A percentile compares a stretch with the other conserved stretches of the same genome.
These are phyloP conservation scores for Calameuta idolon DNA, from an alignment of 2,888 invertebrate species.

Conservation along the genomic window DNA sequence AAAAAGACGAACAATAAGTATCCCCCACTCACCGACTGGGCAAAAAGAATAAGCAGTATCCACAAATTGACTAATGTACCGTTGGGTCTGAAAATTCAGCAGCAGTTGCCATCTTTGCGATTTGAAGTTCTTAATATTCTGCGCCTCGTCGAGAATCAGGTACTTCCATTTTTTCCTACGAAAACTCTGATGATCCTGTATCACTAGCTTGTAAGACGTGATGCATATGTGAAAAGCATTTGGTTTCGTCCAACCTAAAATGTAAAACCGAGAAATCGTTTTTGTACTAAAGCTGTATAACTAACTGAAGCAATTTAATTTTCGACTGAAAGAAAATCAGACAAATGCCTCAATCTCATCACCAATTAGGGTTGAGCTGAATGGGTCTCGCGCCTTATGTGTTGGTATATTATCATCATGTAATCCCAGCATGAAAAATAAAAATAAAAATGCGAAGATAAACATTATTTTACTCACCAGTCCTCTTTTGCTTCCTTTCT, in stretches of 20 bases:
- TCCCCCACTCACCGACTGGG: not conserved
- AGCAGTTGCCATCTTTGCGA: constrained; percentile 98
- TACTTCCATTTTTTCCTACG: constrained; percentile 98
- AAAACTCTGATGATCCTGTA: constrained; percentile 98
- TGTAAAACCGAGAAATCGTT: not conserved
- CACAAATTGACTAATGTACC: constrained; percentile 69
- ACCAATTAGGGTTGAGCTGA: constrained; percentile 14
- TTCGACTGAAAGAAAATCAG: constrained; percentile 4
- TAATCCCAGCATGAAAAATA: constrained; percentile 15
- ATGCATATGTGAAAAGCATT: constrained; percentile 99
- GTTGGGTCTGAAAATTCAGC: constrained; percentile 92
- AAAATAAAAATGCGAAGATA: constrained; percentile 16
- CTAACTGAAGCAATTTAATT: not conserved
- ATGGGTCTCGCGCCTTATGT: constrained; percentile 17
- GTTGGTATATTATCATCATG: constrained; percentile 21
- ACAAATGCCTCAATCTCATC: constrained; percentile 23
- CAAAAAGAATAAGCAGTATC: not conserved
- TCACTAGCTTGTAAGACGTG: constrained; percentile 97
- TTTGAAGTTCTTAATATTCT: constrained; percentile 99
- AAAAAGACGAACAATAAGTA: constrained; percentile 20
- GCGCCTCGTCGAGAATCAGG: constrained; percentile 97
- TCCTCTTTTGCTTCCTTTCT: constrained; percentile 90
- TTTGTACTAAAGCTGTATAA: not conserved
- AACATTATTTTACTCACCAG: constrained; percentile 63
- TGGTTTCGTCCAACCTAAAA: constrained; percentile 92